phyloP scores from a whole-genome alignment of 2,113 vertebrate genomes.

The Austrofundulus limnaeus region DNA sequence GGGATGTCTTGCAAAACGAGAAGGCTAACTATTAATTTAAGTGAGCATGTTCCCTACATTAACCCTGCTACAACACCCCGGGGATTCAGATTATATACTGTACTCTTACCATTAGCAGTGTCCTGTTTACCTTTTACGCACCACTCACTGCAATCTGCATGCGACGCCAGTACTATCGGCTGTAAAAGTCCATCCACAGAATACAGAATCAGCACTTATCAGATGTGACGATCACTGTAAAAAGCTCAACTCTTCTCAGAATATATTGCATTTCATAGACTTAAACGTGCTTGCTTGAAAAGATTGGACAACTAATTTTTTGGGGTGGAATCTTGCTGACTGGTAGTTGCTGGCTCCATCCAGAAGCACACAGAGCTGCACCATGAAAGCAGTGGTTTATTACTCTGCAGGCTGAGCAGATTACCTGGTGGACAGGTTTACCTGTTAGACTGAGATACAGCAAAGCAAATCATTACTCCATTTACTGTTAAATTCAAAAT shows the following conservation, averaged over 20 bases:
- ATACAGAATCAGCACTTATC: background rate
- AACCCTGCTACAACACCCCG: slow-evolving; percentile 38
- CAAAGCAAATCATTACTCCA: background rate
- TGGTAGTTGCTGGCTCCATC: background rate
- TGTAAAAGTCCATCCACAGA: background rate
- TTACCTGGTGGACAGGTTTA: slow-evolving; percentile 2
- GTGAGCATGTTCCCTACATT: slow-evolving; percentile 25
- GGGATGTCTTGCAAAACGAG: slow-evolving; percentile 23
- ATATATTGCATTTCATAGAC: background rate
- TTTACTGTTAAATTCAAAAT: background rate
- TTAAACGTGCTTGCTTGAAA: background rate
- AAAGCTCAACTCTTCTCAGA: background rate
- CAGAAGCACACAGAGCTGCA: background rate
- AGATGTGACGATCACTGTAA: background rate
- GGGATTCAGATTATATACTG: slow-evolving; percentile 38
- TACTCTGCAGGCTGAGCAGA: background rate
- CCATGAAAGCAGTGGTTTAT: slow-evolving; percentile 3
- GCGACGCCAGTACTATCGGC: background rate
- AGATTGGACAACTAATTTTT: background rate
- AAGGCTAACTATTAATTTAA: slow-evolving; percentile 35
- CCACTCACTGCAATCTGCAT: background rate
- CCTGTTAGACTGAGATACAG: slow-evolving; percentile 20
- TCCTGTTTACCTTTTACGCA: slow-evolving; percentile 55
- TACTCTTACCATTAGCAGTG: slow-evolving; percentile 36
- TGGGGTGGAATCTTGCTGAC: background rate